Evolutionary conservation across 2,797 vertebrate genomes (phyloP).

Genomic region (Rhinophrynus dorsalis): DNA sequence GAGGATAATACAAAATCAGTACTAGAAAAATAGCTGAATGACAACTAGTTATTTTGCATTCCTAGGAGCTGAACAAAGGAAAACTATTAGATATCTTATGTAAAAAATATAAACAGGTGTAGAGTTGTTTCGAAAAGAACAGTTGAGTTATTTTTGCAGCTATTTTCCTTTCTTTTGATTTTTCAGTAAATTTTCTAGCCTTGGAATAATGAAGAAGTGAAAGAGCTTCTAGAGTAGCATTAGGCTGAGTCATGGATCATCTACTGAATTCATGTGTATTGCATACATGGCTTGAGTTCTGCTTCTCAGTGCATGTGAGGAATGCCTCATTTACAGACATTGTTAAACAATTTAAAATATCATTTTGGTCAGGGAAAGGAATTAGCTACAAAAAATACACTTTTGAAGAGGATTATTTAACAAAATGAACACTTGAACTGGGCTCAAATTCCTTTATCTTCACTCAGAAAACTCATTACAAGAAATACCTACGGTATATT

Average conservation of each 20-base stretch:
- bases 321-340: conserved; percentile 20
- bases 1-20: neutral
- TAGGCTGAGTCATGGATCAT: conserved; percentile 32
- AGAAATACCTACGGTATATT: too few relatives aligned
- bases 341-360: conserved; percentile 23
- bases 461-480: neutral
- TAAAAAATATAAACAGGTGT: conserved; percentile 13
- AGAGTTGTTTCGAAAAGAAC: conserved; percentile 7
- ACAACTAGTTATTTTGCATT: neutral
- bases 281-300: conserved; percentile 26
- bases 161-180: conserved; percentile 28
- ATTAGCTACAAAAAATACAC: conserved; percentile 19
- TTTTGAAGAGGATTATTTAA: conserved; percentile 37
- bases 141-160: conserved; percentile 11
- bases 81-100: neutral
- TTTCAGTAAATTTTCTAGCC: conserved; percentile 2
- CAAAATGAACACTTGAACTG: conserved; percentile 22
- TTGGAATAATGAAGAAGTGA: neutral
- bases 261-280: conserved; percentile 31
- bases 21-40: neutral
- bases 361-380: conserved; percentile 13
- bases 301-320: conserved; percentile 32
- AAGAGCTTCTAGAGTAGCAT: conserved; percentile 2
- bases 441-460: conserved; percentile 11
- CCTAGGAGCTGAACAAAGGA: neutral